Evolutionary conservation across 2,888 invertebrate genomes (phyloP).

Genomic region (Exocentrus adspersus): DNA sequence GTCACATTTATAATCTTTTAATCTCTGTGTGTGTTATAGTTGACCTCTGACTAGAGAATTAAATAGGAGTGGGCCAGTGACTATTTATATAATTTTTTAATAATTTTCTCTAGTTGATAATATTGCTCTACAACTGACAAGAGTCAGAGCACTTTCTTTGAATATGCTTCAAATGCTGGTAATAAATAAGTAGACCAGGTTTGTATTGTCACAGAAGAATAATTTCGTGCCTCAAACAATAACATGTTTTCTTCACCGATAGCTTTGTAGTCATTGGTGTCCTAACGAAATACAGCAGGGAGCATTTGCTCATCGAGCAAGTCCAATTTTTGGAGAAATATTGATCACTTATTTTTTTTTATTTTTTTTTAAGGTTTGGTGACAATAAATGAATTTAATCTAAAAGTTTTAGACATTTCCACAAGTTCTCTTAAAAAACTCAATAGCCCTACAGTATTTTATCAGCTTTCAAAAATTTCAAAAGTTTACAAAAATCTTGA

Average conservation of each 20-base stretch:
- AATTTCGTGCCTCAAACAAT: constrained; percentile 2
- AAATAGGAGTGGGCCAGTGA: constrained; percentile 2
- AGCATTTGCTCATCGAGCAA: too few relatives aligned
- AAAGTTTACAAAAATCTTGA: too few relatives aligned
- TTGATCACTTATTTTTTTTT: too few relatives aligned
- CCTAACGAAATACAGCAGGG: too few relatives aligned
- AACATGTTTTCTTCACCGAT: background rate
- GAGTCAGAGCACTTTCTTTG: background rate
- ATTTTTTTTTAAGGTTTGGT: too few relatives aligned
- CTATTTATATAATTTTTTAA: constrained; percentile 7
- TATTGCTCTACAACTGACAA: background rate
- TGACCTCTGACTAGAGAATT: constrained; percentile 16
- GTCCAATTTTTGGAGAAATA: too few relatives aligned
- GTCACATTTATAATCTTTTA: constrained; percentile 9
- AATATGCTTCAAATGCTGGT: background rate
- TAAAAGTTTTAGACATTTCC: too few relatives aligned
- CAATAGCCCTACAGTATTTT: too few relatives aligned
- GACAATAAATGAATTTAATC: too few relatives aligned
- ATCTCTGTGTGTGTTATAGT: constrained; percentile 1
- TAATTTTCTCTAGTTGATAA: background rate
- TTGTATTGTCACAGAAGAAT: constrained; percentile 13
- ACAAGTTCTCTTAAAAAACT: too few relatives aligned
- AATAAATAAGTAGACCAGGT: constrained; percentile 7
- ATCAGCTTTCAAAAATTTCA: too few relatives aligned
- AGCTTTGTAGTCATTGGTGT: background rate